These are phyloP conservation scores for Scaptodrosophila lebanonensis DNA, from an alignment of 1,140 invertebrate species.

Conservation along the genomic window DNA sequence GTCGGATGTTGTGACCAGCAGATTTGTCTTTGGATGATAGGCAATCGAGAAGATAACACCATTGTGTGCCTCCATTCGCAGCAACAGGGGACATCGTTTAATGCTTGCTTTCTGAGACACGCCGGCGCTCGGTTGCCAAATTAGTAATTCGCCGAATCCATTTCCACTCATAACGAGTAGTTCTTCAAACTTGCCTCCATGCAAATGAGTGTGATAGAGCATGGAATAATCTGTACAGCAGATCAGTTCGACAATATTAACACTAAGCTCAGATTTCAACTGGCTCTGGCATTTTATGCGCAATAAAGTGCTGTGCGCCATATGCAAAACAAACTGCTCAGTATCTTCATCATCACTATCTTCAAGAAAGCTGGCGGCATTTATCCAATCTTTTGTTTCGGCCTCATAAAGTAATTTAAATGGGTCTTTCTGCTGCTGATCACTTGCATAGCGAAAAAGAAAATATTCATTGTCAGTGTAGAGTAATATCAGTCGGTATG, in stretches of 20 bases:
- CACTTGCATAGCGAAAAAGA: constrained; percentile 6
- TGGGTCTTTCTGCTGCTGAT: neutral
- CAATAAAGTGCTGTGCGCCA: constrained; percentile 54
- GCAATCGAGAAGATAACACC: constrained; percentile 71
- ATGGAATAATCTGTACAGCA: constrained; percentile 60
- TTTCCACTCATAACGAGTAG: constrained; percentile 62
- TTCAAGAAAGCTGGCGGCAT: constrained; percentile 42
- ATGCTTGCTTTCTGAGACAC: neutral
- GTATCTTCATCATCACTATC: constrained; percentile 13
- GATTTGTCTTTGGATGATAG: constrained; percentile 12
- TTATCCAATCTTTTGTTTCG: constrained; percentile 65
- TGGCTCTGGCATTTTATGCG: constrained; percentile 26
- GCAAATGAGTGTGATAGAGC: constrained; percentile 48
- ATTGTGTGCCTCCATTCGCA: constrained; percentile 58
- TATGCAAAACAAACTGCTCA: constrained; percentile 47
- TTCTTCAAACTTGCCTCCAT: constrained; percentile 34
- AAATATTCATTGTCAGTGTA: constrained; percentile 50
- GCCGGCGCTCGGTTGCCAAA: constrained; percentile 50
- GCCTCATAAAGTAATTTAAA: constrained; percentile 45
- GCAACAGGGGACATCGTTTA: constrained; percentile 28
- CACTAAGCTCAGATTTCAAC: neutral
- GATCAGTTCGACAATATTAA: constrained; percentile 15
- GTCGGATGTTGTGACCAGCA: constrained; percentile 65
- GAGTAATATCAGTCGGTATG: constrained; percentile 21
- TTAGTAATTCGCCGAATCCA: constrained; percentile 66